Evolutionary conservation across 2,888 invertebrate species (phyloP), one percentile per base, ranked within the genome.

Genomic region (Diploptera punctata): DNA sequence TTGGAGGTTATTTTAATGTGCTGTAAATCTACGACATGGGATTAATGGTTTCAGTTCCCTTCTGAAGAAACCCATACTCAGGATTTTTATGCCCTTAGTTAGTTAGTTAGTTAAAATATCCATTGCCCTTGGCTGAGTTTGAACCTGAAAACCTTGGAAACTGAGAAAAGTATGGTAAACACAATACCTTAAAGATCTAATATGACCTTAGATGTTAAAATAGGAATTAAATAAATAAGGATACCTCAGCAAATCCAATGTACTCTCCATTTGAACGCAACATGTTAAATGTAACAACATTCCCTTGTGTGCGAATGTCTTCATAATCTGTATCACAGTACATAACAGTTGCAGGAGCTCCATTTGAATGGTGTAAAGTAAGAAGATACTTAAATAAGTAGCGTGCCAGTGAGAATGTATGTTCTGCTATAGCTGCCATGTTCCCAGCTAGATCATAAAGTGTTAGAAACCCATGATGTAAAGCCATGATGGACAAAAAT

Each of bases 171-270:
- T n/a, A n/a, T n/a, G n/a, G n/a, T n/a, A n/a, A n/a, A n/a, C n/a
- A n/a, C n/a, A n/a, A n/a, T n/a, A n/a, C n/a, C n/a, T n/a, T n/a
- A n/a, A n/a, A n/a, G n/a, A n/a, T n/a, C n/a, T n/a, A n/a, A n/a
- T n/a, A n/a, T n/a, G n/a, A n/a, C n/a, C n/a, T n/a, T n/a, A n/a
- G n/a, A n/a, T n/a, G n/a, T n/a, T n/a, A n/a, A n/a, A n/a, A n/a
- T n/a, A n/a, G n/a, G n/a, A n/a, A n/a, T n/a, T n/a, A n/a, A n/a
- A n/a, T n/a, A n/a, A n/a, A n/a, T 13, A 21, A 13, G 10, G 21
- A 21, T 82, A 94, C 94, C 88, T 98, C 96, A 74, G 93, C 88
- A 85, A 92, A 99, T 67, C 98, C 98, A 77, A 98, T 89, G 81
- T 88, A 92, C 52, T 89, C 87, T 26, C 94, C 94, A 84, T 91